phyloP scores from a whole-genome alignment of 2,888 invertebrate genomes.

The Copidosoma aretas region DNA sequence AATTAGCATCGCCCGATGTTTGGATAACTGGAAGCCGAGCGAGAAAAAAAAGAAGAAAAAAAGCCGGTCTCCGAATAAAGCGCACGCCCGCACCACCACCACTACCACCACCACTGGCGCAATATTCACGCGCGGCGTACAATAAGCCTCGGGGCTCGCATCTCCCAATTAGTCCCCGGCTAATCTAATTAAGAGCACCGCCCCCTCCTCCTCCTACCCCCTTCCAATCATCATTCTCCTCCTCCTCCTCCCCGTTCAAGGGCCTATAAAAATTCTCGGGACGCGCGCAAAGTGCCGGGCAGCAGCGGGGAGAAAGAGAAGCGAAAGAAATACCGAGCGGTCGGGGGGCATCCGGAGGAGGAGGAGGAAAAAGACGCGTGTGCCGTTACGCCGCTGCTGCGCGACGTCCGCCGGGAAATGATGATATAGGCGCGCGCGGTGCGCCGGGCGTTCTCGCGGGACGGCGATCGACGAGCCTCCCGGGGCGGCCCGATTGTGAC shows the following conservation, averaged over 20 bases:
- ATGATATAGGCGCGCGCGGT: too few relatives aligned
- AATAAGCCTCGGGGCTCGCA: constrained; percentile 4
- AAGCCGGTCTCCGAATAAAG: too few relatives aligned
- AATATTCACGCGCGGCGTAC: too few relatives aligned
- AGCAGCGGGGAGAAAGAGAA: background rate
- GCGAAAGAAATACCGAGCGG: background rate
- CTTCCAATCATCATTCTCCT: background rate
- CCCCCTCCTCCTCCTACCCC: constrained; percentile 22
- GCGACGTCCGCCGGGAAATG: constrained; percentile 34
- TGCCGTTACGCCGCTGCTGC: constrained; percentile 32
- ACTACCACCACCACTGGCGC: too few relatives aligned
- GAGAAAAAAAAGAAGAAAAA: too few relatives aligned
- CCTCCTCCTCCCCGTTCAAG: background rate
- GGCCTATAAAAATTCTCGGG: constrained; percentile 32
- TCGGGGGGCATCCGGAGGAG: constrained; percentile 1
- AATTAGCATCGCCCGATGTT: background rate
- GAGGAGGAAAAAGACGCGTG: constrained; percentile 18
- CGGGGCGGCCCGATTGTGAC: too few relatives aligned
- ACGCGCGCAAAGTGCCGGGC: background rate
- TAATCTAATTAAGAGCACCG: constrained; percentile 39
- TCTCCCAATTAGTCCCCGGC: constrained; percentile 34
- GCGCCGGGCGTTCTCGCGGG: constrained; percentile 22
- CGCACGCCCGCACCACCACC: too few relatives aligned
- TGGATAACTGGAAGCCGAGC: too few relatives aligned
- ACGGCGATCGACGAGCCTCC: constrained; percentile 23